Evolutionary conservation across 1,140 invertebrate genomes (phyloP).

Genomic region (Macrobrachium nipponense): DNA sequence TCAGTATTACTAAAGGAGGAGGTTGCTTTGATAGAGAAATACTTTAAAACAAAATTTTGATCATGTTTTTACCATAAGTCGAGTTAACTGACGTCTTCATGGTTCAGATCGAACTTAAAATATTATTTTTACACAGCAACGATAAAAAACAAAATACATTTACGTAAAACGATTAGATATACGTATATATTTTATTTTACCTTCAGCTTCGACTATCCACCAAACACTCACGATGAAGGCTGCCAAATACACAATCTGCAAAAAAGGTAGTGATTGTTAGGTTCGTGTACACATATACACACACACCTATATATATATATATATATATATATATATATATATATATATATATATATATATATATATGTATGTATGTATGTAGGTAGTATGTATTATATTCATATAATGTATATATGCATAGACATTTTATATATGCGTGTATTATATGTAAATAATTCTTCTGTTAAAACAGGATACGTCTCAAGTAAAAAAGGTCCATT

Average conservation of each 20-base stretch:
- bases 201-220: conserved; percentile 40
- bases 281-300: neutral
- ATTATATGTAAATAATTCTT: too few species aligned
- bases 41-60: neutral
- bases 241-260: conserved; percentile 35
- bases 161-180: neutral
- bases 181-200: conserved; percentile 5
- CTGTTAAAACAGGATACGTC: too few species aligned
- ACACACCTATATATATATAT: neutral
- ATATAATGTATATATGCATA: too few species aligned
- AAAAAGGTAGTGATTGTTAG: neutral
- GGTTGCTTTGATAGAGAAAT: neutral
- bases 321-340: neutral
- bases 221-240: conserved; percentile 34
- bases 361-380: neutral
- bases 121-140: too few species aligned
- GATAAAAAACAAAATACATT: too few species aligned
- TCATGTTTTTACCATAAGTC: too few species aligned
- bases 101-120: too few species aligned
- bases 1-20: neutral
- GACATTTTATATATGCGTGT: too few species aligned
- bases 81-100: too few species aligned
- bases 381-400: too few species aligned
- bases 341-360: neutral
- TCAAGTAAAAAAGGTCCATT: too few species aligned